Evolutionary conservation across 2,797 vertebrate species (phyloP), one percentile per base, ranked within the genome.

Genomic region (Lateolabrax maculatus): DNA sequence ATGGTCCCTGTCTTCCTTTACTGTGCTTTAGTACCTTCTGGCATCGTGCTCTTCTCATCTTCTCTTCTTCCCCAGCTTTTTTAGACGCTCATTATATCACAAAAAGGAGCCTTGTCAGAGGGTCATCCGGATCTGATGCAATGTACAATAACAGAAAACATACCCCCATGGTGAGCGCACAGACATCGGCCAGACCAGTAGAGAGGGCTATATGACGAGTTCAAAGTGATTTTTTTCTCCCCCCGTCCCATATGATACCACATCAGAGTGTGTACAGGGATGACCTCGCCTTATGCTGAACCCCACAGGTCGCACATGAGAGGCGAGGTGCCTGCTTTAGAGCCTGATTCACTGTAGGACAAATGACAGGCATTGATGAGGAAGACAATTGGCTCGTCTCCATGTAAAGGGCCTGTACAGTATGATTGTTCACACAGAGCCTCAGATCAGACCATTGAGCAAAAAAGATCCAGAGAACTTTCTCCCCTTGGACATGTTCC

Each of bases 61-160:
- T 93, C 89, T 90, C 93, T 93, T 91, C 88, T 75, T 84, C 67
- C 71, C 56, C 34, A 53, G 71, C 66, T 83, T 89, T 89, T 94
- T 90, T 81, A 86, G 84, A 85, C 12, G 65, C 83, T 92, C 91
- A 92, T 93, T 94, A 93, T 94, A 94, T 93, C 90, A 90, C 84
- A 87, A 87, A 93, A 93, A 85, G 77, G 80, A 92, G 82, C 73
- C 90, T 87, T 92, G 83, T 94, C 91, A 89, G 82, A 79, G 86
- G 92, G 92, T 95, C 91, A 90, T 88, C 89, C 88, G 53, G 92
- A 83, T 89, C 91, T 91, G 92, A 95, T 90, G 93, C 90, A 92
- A 93, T 80, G 90, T 79, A 71, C 84, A 93, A 89, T 95, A 96
- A 95, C 91, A 92, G 89, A 93, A 95, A 96, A 93, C 94, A 96